phyloP scores from a whole-genome alignment of 2,888 invertebrate species.

The Trimorus sp. region DNA sequence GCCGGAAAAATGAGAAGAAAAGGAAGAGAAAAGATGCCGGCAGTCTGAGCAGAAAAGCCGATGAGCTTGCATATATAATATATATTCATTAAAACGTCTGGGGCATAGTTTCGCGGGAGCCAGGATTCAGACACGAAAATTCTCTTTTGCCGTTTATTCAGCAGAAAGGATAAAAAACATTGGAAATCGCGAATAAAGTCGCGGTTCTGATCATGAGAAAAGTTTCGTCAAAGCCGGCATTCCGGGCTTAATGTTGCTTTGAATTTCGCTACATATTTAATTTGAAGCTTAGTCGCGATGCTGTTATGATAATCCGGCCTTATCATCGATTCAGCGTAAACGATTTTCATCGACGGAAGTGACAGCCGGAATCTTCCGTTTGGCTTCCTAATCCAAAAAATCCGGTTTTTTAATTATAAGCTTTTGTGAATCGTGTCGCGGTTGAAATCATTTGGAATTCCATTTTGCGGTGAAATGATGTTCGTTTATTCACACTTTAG shows the following conservation, averaged over 20 bases:
- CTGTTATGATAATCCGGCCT: conserved; percentile 54
- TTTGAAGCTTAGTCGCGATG: conserved; percentile 46
- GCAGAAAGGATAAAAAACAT: conserved; percentile 59
- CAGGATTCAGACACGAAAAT: conserved; percentile 58
- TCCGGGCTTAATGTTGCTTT: conserved; percentile 53
- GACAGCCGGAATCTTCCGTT: no score
- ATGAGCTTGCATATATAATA: conserved; percentile 57
- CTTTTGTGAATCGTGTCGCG: no score
- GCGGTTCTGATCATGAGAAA: conserved; percentile 60
- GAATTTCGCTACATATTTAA: conserved; percentile 61
- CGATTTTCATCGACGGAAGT: neutral
- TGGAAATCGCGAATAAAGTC: conserved; percentile 61
- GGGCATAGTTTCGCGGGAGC: conserved; percentile 44
- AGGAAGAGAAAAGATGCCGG: conserved; percentile 23
- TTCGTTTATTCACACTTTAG: no score
- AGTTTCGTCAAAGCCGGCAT: conserved; percentile 51
- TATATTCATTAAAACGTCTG: conserved; percentile 65
- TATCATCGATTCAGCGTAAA: conserved; percentile 20
- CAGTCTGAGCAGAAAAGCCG: conserved; percentile 34
- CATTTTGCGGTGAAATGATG: no score
- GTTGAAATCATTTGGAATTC: no score
- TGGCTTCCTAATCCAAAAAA: no score
- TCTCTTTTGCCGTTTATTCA: conserved; percentile 58
- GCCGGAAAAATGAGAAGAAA: neutral
- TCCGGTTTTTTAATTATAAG: no score